These are phyloP conservation scores for Uropsilus gracilis DNA, from an alignment of 2,113 vertebrate genomes.

Conservation along the genomic window DNA sequence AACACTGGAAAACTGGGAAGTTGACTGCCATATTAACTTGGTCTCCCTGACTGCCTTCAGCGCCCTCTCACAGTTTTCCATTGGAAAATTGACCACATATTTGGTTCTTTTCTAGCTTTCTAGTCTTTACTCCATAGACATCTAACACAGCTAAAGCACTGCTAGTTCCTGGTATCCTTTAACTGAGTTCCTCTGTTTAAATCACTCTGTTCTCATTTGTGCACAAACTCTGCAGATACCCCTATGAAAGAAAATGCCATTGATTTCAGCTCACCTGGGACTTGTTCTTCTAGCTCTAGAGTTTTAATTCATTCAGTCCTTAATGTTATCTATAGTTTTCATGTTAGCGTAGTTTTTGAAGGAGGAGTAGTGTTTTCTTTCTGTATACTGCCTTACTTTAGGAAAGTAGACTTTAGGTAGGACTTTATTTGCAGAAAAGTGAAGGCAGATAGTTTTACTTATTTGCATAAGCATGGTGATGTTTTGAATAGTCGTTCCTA, in stretches of 20 bases:
- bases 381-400: not conserved
- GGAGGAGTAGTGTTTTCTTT: not conserved
- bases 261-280: not conserved
- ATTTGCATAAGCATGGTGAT: constrained; percentile 8
- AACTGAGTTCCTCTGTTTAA: not conserved
- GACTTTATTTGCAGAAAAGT: constrained; percentile 32
- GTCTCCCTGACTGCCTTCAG: not conserved
- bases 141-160: not conserved
- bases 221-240: not conserved
- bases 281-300: not conserved
- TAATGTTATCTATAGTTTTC: not conserved
- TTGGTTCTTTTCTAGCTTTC: not conserved
- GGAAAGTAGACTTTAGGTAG: not conserved
- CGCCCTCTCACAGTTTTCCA: not conserved
- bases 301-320: not conserved
- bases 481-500: constrained; percentile 26
- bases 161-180: constrained; percentile 20
- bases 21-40: not conserved
- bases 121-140: not conserved
- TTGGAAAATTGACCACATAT: not conserved
- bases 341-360: not conserved
- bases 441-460: constrained; percentile 35
- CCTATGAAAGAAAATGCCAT: not conserved
- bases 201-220: not conserved
- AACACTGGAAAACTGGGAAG: not conserved